Conservation (phyloP, 2,113 vertebrate genomes). For the Brevimyrus niger region DNA sequence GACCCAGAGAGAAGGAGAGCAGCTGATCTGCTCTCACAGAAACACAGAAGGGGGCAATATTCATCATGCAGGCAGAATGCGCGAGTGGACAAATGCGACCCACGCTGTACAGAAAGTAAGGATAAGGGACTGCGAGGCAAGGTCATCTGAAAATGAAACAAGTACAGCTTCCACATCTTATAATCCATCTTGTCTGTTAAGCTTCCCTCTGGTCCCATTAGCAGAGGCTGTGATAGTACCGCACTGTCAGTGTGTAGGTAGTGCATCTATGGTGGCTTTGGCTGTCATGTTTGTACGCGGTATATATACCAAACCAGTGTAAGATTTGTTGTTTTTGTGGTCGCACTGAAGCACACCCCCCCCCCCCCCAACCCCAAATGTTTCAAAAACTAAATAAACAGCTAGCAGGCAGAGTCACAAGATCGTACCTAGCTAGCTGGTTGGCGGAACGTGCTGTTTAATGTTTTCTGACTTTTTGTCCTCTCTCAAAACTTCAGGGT, state of each 20-base stretch:
- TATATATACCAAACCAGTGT: not conserved
- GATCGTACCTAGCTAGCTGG: not conserved
- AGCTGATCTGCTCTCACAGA: not conserved
- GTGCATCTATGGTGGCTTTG: not conserved
- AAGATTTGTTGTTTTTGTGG: not conserved
- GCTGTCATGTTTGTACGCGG: not conserved
- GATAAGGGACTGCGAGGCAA: conserved; percentile 50
- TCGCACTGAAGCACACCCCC: not conserved
- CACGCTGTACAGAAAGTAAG: conserved; percentile 42
- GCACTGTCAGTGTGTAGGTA: too few species aligned
- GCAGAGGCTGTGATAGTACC: not conserved
- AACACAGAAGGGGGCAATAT: not conserved
- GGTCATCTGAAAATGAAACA: conserved; percentile 54
- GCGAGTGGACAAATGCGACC: conserved; percentile 38
- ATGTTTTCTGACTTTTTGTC: not conserved
- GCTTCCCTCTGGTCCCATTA: not conserved
- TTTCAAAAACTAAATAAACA: not conserved
- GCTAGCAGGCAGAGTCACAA: not conserved
- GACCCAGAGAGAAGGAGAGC: conserved; percentile 38
- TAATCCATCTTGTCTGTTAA: not conserved
- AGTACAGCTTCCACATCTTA: conserved; percentile 30
- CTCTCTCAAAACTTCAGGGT: not conserved
- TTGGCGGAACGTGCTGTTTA: not conserved
- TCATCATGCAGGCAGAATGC: not conserved
- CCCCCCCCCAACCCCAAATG: not conserved